Evolutionary conservation across 2,888 invertebrate species (phyloP).

Genomic region (Lissonota sp.): DNA sequence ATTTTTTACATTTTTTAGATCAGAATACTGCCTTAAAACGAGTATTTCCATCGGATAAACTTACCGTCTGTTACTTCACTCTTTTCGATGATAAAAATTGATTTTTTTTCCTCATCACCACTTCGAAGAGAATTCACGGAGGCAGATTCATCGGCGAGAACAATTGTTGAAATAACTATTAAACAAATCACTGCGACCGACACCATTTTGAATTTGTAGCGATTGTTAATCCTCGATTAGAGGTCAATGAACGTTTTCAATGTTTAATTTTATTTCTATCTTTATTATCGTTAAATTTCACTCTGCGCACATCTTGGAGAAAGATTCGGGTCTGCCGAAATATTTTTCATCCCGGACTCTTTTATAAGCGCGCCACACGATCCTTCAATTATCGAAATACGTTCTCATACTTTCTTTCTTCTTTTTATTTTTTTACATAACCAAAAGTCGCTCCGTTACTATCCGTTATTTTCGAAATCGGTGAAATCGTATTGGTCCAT

Average conservation of each 20-base stretch:
- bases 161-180: constrained; percentile 16
- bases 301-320: not conserved
- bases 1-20: too few species aligned
- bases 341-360: constrained; percentile 20
- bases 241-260: too few species aligned
- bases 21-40: not conserved
- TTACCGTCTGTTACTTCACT: not conserved
- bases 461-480: constrained; percentile 7
- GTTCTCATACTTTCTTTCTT: not conserved
- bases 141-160: constrained; percentile 1
- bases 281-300: not conserved
- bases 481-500: constrained; percentile 38
- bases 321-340: constrained; percentile 1
- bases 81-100: not conserved
- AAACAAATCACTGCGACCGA: not conserved
- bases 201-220: constrained; percentile 10
- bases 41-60: not conserved
- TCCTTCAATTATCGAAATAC: constrained; percentile 12
- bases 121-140: not conserved
- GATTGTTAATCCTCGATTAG: too few species aligned
- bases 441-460: constrained; percentile 23
- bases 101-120: not conserved
- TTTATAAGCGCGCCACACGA: constrained; percentile 30
- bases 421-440: constrained; percentile 7
- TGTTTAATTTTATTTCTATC: too few species aligned